Conservation (phyloP, 2,888 invertebrate genomes). For the Orthosia incerta region DNA sequence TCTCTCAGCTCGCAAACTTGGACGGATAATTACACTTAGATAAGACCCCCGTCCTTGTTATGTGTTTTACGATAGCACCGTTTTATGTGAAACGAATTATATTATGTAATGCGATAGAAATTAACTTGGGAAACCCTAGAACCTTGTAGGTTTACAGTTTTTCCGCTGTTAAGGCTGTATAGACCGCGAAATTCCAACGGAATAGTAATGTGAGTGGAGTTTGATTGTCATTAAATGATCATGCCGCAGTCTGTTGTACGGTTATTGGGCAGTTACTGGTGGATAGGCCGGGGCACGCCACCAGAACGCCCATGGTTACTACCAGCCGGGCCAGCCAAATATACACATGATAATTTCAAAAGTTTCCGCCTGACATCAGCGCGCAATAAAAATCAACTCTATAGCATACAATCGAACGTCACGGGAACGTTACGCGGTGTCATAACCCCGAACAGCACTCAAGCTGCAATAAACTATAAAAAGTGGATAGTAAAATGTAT, state of each 20-base stretch:
- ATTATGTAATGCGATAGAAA: constrained; percentile 51
- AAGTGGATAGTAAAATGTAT: constrained; percentile 90
- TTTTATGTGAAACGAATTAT: constrained; percentile 64
- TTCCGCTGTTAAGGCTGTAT: constrained; percentile 19
- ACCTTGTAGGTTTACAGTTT: constrained; percentile 23
- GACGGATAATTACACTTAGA: constrained; percentile 90
- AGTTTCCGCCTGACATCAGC: constrained; percentile 77
- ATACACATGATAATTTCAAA: constrained; percentile 74
- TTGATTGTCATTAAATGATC: constrained; percentile 60
- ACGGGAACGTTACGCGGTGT: constrained; percentile 81
- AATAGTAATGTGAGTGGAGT: constrained; percentile 50
- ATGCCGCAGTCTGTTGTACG: constrained; percentile 44
- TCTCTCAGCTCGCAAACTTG: constrained; percentile 89
- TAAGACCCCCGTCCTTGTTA: constrained; percentile 83
- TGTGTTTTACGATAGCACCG: constrained; percentile 71
- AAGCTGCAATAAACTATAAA: constrained; percentile 88
- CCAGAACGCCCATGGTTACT: constrained; percentile 59
- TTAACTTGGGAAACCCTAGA: constrained; percentile 39
- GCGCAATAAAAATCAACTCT: constrained; percentile 84
- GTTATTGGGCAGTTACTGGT: constrained; percentile 61
- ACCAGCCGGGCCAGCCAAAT: constrained; percentile 67
- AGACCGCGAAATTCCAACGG: constrained; percentile 38
- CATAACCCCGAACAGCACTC: constrained; percentile 85
- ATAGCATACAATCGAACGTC: constrained; percentile 83
- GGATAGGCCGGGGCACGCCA: constrained; percentile 56